Evolutionary conservation across 2,797 vertebrate genomes (phyloP).

Genomic region (Stomatorhinus walkeri): DNA sequence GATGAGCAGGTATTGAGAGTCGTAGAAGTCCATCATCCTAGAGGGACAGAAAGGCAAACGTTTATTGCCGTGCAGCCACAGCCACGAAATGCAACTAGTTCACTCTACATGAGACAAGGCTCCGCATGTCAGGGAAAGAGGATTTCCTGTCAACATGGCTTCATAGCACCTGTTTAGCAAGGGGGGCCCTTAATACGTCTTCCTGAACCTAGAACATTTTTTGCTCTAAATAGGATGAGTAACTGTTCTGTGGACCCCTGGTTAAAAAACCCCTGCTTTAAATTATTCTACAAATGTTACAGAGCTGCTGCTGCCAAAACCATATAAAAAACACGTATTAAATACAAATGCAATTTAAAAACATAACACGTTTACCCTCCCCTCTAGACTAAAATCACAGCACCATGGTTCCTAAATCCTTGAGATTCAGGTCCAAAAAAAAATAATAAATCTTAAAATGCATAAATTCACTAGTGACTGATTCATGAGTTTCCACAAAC

Average conservation of each 20-base stretch:
- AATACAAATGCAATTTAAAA: neutral
- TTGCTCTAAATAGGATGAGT: neutral
- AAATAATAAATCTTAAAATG: neutral
- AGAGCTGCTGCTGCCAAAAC: neutral
- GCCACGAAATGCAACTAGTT: neutral
- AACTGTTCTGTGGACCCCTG: neutral
- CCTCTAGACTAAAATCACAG: neutral
- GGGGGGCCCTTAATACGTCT: neutral
- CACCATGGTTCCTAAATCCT: neutral
- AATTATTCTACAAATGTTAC: neutral
- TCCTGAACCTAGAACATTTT: neutral
- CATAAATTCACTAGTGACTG: neutral
- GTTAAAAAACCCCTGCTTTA: neutral
- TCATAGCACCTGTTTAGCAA: neutral
- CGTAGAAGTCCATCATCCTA: constrained; percentile 89
- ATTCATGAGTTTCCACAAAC: neutral
- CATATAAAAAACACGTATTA: neutral
- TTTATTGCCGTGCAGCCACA: neutral
- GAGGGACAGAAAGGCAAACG: constrained; percentile 18
- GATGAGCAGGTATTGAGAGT: constrained; percentile 91
- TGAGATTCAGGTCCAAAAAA: neutral
- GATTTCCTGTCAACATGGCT: neutral
- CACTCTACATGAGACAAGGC: neutral
- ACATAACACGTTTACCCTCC: neutral
- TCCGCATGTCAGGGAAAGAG: neutral